Conservation (phyloP, 2,888 invertebrate species). For the Calephelis perditalis region DNA sequence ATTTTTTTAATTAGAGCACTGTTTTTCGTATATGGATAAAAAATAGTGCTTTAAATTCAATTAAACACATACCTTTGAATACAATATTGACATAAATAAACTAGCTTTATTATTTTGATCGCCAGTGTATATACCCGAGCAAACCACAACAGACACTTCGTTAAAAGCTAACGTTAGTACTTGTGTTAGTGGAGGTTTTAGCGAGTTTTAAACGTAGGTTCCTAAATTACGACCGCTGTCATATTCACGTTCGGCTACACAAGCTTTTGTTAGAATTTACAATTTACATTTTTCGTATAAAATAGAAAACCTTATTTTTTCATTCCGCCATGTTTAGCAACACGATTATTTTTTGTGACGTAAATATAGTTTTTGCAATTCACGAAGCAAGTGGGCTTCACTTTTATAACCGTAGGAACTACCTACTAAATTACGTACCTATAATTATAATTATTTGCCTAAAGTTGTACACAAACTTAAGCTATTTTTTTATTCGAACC, state of each 20-base stretch:
- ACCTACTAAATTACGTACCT: too few species aligned
- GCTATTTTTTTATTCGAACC: too few species aligned
- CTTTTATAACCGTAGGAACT: too few species aligned
- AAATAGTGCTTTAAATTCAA: too few species aligned
- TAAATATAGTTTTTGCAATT: too few species aligned
- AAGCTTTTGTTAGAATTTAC: conserved; percentile 13
- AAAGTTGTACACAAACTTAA: too few species aligned
- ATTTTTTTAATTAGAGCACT: too few species aligned
- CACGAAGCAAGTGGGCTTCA: too few species aligned
- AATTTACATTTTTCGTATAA: conserved; percentile 1
- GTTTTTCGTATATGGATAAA: too few species aligned
- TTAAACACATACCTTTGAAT: too few species aligned
- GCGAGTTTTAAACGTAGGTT: conserved; percentile 10
- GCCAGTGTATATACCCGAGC: not conserved
- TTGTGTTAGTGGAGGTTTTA: not conserved
- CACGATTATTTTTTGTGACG: not conserved
- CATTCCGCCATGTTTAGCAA: not conserved
- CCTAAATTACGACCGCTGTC: conserved; percentile 11
- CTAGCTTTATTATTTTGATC: not conserved
- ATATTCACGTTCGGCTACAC: conserved; percentile 12
- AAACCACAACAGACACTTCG: conserved; percentile 5
- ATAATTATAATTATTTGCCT: too few species aligned
- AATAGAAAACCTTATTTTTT: conserved; percentile 1
- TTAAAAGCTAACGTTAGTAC: not conserved
- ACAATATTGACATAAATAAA: too few species aligned